Evolutionary conservation across 2,888 invertebrate species (phyloP), one percentile per base, ranked within the genome.

Genomic region (Scrobipalpa atriplicella): DNA sequence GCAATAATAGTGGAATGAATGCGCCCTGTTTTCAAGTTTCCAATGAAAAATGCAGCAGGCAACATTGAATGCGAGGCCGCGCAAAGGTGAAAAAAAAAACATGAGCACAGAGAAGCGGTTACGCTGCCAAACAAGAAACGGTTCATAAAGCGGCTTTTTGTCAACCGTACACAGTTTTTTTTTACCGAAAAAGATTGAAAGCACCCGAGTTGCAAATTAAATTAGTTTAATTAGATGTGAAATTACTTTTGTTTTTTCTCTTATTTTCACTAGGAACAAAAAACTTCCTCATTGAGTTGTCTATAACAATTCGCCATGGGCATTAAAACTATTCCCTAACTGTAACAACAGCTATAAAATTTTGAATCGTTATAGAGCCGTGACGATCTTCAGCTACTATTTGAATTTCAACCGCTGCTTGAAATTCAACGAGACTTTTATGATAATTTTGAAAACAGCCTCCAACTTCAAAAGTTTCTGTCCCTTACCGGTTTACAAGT

Each of bases 1-100:
- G 52, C 62, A 62, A 66, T 66, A 62, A 66, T 66, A 54, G 36
- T 11, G 67, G 75, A 70, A 76, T 80, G 81, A 82, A 83, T 82
- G 79, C 81, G 74, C 77, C 54, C 78, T 72, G 74, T 78, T 76
- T 76, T 80, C 76, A 78, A 78, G 78, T 81, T 82, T 76, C 78
- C 79, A 88, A 90, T 90, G 84, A 89, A 90, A 91, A 90, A 90
- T 90, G 85, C 88, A 89, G 79, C 74, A 75, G 72, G 76, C 78
- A 75, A 73, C 79, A 76, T 80, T 89, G 86, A 90, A 90, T 84
- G 87, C 83, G 78, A 81, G 77, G 78, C 75, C 71, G 74, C 29
- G 76, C 74, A 82, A 81, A 81, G 79, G 72, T 75, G 77, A 83
- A 84, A 83, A 86, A 83, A 86, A 83, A 81, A 75, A 72, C 68